Evolutionary conservation across 2,113 vertebrate genomes (phyloP), one percentile per base, ranked within the genome.

Genomic region (Hippocampus guttulatus): DNA sequence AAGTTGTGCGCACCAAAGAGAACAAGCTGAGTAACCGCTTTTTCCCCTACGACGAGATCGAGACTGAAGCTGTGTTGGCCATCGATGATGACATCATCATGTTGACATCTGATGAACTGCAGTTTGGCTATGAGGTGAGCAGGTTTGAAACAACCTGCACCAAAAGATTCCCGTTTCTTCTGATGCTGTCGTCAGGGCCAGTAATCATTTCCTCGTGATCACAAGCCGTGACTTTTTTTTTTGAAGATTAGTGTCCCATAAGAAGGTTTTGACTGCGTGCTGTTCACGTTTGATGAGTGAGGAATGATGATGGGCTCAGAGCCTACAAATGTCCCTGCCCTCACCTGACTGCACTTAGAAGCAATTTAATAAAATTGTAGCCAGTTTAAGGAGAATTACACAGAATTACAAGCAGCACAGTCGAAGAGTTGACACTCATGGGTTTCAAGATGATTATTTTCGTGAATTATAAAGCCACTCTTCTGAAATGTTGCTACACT

Each of bases 1-100:
- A 98, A 84, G 97, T 98, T 1, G 94, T 98, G 51, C 93, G 94
- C 70, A 98, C 96, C 3, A 94, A 94, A 67, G 97, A 98, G 86
- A 99, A 98, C 89, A 99, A 98, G 77, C 88, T 99, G 43, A 98
- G 97, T 75, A 99, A 98, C 81, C 96, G 97, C n/a, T 98, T 99
- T 92, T 98, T 97, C 84, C 97, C 97, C 0, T 99, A 98, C 0
- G 94, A 98, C 47, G 97, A 99, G 77, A 98, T 98, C 2, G 95
- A 98, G 90, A 98, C 97, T 0, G 97, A 99, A 82, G 96, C 96
- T 0, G 97, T 99, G 43, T 84, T 98, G 63, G 97, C 97, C 5
- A 98, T 99, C 2, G 97, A 98, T 57, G 97, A 98, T 70, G 97
- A 98, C 77, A 99, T 99, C 91, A 99, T 99, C 68, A 99, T 99